These are phyloP conservation scores for Symphodus melops DNA, from an alignment of 2,113 vertebrate genomes.

Conservation along the genomic window DNA sequence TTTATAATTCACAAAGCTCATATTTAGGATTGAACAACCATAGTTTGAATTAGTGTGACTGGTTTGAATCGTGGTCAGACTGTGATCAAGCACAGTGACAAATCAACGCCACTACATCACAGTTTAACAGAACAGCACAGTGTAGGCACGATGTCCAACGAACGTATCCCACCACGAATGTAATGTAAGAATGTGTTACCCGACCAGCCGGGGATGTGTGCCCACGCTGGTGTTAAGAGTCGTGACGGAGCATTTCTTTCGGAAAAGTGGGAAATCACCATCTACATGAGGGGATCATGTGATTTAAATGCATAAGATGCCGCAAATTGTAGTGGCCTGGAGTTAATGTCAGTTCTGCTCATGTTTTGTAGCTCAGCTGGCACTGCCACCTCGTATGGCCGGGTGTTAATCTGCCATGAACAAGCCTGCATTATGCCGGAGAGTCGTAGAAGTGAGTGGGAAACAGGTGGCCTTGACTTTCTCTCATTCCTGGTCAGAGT, in stretches of 20 bases:
- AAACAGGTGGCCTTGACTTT: conserved; percentile 81
- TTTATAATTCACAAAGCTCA: conserved; percentile 56
- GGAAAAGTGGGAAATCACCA: conserved; percentile 84
- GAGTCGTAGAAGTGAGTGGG: conserved; percentile 71
- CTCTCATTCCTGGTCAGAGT: conserved; percentile 51
- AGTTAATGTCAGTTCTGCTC: conserved; percentile 73
- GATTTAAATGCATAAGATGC: conserved; percentile 90
- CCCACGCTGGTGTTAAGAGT: conserved; percentile 85
- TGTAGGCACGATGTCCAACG: conserved; percentile 79
- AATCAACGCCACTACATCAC: conserved; percentile 62
- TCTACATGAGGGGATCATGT: conserved; percentile 86
- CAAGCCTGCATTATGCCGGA: conserved; percentile 77
- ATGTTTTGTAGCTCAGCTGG: conserved; percentile 85
- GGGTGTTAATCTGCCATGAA: conserved; percentile 82
- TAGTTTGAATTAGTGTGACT: conserved; percentile 69
- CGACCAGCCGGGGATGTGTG: conserved; percentile 82
- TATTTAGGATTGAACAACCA: conserved; percentile 46
- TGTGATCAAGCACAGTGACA: conserved; percentile 72
- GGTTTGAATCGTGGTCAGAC: conserved; percentile 85
- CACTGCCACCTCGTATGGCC: conserved; percentile 80
- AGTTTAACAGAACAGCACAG: conserved; percentile 69
- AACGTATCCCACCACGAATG: conserved; percentile 80
- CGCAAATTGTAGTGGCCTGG: conserved; percentile 78
- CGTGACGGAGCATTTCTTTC: conserved; percentile 76
- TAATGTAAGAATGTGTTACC: conserved; percentile 73